A percentile compares a stretch with the other conserved stretches of the same genome.
phyloP scores from a whole-genome alignment of 2,888 invertebrate genomes.

The Aricia artaxerxes region DNA sequence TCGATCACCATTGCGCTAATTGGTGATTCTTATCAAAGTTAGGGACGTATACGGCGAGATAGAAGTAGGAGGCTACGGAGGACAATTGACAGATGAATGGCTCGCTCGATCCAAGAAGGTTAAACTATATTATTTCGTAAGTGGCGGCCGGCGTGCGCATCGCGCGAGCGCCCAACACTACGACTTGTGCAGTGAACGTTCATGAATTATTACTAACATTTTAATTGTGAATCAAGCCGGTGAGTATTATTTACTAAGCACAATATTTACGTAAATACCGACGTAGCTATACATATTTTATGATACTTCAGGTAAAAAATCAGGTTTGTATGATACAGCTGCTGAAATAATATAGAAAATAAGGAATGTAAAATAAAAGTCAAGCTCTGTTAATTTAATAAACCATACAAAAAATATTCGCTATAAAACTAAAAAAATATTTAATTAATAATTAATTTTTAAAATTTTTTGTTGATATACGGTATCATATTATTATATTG shows the following conservation, averaged over 20 bases:
- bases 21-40: slow-evolving; percentile 32
- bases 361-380: too few species aligned
- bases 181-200: slow-evolving; percentile 19
- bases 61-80: slow-evolving; percentile 31
- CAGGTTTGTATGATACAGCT: too few species aligned
- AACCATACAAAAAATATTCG: too few species aligned
- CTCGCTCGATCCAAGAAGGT: slow-evolving; percentile 30
- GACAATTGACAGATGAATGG: slow-evolving; percentile 32
- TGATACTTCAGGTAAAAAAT: too few species aligned
- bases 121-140: slow-evolving; percentile 31
- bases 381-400: too few species aligned
- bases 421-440: too few species aligned
- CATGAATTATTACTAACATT: not conserved
- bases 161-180: not conserved
- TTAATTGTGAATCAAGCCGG: not conserved
- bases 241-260: slow-evolving; percentile 9
- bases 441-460: too few species aligned
- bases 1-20: not conserved
- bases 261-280: not conserved
- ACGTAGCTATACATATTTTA: not conserved
- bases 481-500: too few species aligned
- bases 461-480: too few species aligned
- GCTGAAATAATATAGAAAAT: too few species aligned
- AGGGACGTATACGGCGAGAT: slow-evolving; percentile 28
- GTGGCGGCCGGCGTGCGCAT: slow-evolving; percentile 21